These are phyloP conservation scores for Heliconius hortense DNA, from an alignment of 2,888 invertebrate genomes.

Conservation along the genomic window DNA sequence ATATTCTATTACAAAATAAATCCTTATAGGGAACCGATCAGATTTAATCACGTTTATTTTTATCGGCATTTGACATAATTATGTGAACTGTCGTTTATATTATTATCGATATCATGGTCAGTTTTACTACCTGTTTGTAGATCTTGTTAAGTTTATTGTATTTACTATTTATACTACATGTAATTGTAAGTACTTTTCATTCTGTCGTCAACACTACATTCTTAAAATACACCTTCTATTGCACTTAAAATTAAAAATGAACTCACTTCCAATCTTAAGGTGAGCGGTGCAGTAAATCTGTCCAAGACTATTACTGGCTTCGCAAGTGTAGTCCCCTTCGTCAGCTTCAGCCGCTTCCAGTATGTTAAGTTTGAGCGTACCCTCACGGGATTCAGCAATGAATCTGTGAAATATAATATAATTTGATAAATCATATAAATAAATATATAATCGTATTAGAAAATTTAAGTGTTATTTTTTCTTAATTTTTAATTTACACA, in stretches of 20 bases:
- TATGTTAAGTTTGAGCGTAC: slow-evolving; percentile 92
- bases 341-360: slow-evolving; percentile 94
- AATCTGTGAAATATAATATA: slow-evolving; percentile 61
- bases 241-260: neutral
- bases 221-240: neutral
- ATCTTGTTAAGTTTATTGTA: too few relatives aligned
- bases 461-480: too few relatives aligned
- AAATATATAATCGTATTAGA: too few relatives aligned
- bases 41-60: too few relatives aligned
- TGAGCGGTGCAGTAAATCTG: slow-evolving; percentile 93
- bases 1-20: too few relatives aligned
- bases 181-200: neutral
- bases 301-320: slow-evolving; percentile 96
- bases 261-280: slow-evolving; percentile 94
- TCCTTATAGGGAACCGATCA: too few relatives aligned
- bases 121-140: too few relatives aligned
- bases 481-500: too few relatives aligned
- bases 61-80: too few relatives aligned
- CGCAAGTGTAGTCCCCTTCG: slow-evolving; percentile 97
- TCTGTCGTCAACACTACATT: neutral
- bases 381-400: slow-evolving; percentile 84
- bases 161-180: too few relatives aligned
- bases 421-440: neutral
- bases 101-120: too few relatives aligned
- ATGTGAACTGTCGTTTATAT: too few relatives aligned